These are phyloP conservation scores for Augochlorella aurata DNA, from an alignment of 2,888 invertebrate genomes.

Conservation along the genomic window DNA sequence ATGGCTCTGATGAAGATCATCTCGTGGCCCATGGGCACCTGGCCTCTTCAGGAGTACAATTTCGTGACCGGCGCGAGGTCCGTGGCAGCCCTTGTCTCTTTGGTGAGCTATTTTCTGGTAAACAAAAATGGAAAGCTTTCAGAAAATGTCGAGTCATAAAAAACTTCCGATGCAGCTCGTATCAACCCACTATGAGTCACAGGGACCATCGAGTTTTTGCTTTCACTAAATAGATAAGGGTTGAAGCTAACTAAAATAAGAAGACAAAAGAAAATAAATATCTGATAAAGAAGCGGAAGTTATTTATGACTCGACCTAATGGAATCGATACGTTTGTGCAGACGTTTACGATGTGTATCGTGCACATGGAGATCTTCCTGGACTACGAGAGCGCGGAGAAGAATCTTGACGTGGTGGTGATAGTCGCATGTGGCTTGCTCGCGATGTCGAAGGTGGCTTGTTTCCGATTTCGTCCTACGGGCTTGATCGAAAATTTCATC, in stretches of 20 bases:
- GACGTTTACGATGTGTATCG: neutral
- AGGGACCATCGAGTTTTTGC: too few relatives aligned
- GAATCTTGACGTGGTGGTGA: conserved; percentile 9
- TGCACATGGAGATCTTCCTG: conserved; percentile 10
- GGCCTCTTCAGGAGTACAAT: conserved; percentile 21
- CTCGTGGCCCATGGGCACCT: conserved; percentile 35
- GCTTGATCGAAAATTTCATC: conserved; percentile 1
- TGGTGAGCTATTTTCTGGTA: neutral
- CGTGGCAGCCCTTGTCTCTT: fast-evolving
- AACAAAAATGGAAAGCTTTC: too few relatives aligned
- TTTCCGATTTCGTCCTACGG: neutral
- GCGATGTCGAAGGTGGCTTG: conserved; percentile 7
- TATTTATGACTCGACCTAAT: too few relatives aligned
- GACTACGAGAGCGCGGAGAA: conserved; percentile 2
- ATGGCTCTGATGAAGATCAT: conserved; percentile 14
- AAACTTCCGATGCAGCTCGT: too few relatives aligned
- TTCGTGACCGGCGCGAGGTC: neutral
- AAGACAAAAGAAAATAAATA: too few relatives aligned
- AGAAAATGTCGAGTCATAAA: too few relatives aligned
- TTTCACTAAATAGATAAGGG: too few relatives aligned
- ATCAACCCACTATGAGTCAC: too few relatives aligned
- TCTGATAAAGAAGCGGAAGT: too few relatives aligned
- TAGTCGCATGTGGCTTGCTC: neutral
- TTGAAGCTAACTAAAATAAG: too few relatives aligned
- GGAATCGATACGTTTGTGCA: neutral